Evolutionary conservation across 2,797 vertebrate genomes (phyloP), one percentile per base, ranked within the genome.

Genomic region (Pogonophryne albipinna): DNA sequence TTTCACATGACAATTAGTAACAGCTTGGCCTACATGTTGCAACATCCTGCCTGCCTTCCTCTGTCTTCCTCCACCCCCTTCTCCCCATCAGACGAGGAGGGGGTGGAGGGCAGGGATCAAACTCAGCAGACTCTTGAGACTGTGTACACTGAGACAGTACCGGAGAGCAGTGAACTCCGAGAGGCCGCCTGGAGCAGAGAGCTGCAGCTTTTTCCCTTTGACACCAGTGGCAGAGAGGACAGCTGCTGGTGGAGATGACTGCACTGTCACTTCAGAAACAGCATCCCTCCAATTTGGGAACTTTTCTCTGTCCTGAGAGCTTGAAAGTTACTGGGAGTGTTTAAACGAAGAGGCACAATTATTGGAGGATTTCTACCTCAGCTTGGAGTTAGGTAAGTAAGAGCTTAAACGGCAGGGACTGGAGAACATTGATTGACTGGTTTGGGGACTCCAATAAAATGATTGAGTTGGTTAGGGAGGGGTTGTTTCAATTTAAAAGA

Each of bases 81-180:
- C 75, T 72, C 66, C 66, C 27, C 74, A 67, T 71, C 44, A 78
- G 75, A 84, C 66, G 80, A 88, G 88, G 89, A 89, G 91, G 89
- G 87, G 64, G 63, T 61, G 61, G 49, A 77, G 83, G 83, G 73
- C 69, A 78, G 80, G 82, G 87, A 86, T 90, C 81, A 78, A 38
- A 53, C 66, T 71, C 77, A 34, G 62, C 84, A 85, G 75, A 81
- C 83, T 87, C 84, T 82, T 82, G 51, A 87, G 67, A 38, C 70
- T 61, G 56, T 69, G 55, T 52, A 16, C 51, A 62, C 72, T 58
- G 53, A 82, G 76, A 55, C 79, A 87, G 81, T 67, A 20, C 59
- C 56, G 70, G 45, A 62, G 79, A 81, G 59, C 58, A 80, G 76
- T 31, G 62, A 66, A 71, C 66, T 2, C 69, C 53, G 61, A 72